Conservation (phyloP, 2,888 invertebrate genomes). For the Dinocampus coccinellae region DNA sequence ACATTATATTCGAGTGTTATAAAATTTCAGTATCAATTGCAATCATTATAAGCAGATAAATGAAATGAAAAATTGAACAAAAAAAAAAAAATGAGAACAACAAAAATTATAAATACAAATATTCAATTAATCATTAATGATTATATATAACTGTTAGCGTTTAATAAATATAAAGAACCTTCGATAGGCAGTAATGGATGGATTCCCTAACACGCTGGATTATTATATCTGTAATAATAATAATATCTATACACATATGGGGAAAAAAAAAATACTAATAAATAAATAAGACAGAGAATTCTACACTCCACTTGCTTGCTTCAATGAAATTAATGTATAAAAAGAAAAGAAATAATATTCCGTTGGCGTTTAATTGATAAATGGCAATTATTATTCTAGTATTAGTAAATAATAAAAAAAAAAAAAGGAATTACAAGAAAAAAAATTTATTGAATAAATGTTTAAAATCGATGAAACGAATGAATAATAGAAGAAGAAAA, state of each 20-base stretch:
- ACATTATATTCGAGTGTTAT: conserved; percentile 33
- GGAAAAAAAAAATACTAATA: conserved; percentile 15
- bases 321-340: conserved; percentile 65
- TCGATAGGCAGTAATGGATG: conserved; percentile 58
- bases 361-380: conserved; percentile 46
- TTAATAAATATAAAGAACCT: conserved; percentile 55
- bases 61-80: not conserved
- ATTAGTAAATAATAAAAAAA: conserved; percentile 27
- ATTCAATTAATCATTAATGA: conserved; percentile 49
- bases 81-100: conserved; percentile 24
- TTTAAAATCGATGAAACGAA: not conserved
- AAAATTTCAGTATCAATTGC: conserved; percentile 39
- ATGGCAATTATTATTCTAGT: conserved; percentile 51
- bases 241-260: conserved; percentile 21
- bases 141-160: conserved; percentile 56
- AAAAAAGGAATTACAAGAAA: conserved; percentile 29
- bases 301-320: conserved; percentile 65
- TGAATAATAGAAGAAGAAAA: not conserved
- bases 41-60: conserved; percentile 32
- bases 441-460: conserved; percentile 4
- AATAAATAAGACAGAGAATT: conserved; percentile 21
- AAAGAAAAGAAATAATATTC: conserved; percentile 51
- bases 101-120: conserved; percentile 41
- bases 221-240: conserved; percentile 27
- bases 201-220: conserved; percentile 33